Base-by-base conservation (phyloP, 2,888 invertebrate species). In the Petrolisthes manimaculis region DNA sequence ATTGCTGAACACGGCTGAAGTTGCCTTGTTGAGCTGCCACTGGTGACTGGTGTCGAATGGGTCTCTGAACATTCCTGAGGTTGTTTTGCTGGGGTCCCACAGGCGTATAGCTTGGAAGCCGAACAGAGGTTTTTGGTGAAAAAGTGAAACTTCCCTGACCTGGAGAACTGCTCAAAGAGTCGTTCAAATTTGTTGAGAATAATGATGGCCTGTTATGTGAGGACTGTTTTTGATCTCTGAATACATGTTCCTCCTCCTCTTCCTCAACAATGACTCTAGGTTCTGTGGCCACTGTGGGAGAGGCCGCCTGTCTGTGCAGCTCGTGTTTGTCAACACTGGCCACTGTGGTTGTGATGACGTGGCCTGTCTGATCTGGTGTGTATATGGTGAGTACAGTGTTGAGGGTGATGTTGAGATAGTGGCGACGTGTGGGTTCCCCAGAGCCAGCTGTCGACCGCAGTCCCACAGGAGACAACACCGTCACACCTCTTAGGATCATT, bases 321-420 rank as follows among this genome's bases (percentile, higher is more conserved):
- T 89, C 89, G 4, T 54, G 69, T 24, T n/a, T 37, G 54, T 85
- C 56, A 5, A 86, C 69, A 1, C 24, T 14, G 21, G 56, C 56
- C 2, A 89, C 12, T 8, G 77, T 6, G n/a, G 83, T 89, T n/a
- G 51, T 79, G 18, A 55, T 51, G 0, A 86, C 54, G 82, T 83
- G 53, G 5, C 86, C 89, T 14, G 54, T 69, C 5, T 88, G 86
- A 69, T 90, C 84, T 0, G 80, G 53, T 2, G 88, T 71, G 77
- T 90, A 90, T 14, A 90, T 86, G 14, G 80, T 79, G 37, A 86
- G 56, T 24, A 90, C 54, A 61, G 90, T 74, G 37, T 88, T 85
- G 5, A 71, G 80, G 37, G 90, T 90, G 24, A 88, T 83, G 75
- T 87, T 90, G 51, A 90, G 85, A 74, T 90, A 90, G 69, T 90